Evolutionary conservation across 1,140 invertebrate species (phyloP).

Genomic region (Coptotermes formosanus): DNA sequence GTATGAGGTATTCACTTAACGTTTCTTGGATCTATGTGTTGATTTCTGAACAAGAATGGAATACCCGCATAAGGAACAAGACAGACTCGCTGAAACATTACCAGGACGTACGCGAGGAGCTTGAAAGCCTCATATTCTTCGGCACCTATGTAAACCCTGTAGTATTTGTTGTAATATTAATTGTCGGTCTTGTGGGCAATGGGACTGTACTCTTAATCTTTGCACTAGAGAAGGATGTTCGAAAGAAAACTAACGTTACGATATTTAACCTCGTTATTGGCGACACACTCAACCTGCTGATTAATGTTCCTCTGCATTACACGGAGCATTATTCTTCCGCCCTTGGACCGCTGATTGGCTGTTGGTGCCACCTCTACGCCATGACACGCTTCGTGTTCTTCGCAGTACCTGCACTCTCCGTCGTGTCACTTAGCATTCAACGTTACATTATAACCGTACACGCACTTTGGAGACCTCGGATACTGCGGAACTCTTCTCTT

Average conservation of each 20-base stretch:
- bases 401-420: neutral
- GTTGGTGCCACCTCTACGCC: neutral
- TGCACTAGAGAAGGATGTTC: neutral
- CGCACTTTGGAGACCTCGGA: too few relatives aligned
- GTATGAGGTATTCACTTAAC: neutral
- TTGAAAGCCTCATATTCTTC: neutral
- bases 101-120: neutral
- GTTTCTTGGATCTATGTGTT: neutral
- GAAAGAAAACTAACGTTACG: neutral
- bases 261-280: neutral
- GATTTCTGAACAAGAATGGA: neutral
- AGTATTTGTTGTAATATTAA: neutral
- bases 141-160: neutral
- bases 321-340: neutral
- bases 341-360: neutral
- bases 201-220: neutral
- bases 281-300: neutral
- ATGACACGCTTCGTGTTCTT: neutral
- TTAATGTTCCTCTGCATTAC: neutral
- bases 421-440: neutral
- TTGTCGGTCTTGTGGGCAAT: neutral
- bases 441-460: neutral
- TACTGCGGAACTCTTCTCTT: too few relatives aligned
- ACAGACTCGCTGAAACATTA: neutral
- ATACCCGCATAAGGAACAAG: neutral